Evolutionary conservation across 2,113 vertebrate genomes (phyloP).

Genomic region (Struthidea cinerea): DNA sequence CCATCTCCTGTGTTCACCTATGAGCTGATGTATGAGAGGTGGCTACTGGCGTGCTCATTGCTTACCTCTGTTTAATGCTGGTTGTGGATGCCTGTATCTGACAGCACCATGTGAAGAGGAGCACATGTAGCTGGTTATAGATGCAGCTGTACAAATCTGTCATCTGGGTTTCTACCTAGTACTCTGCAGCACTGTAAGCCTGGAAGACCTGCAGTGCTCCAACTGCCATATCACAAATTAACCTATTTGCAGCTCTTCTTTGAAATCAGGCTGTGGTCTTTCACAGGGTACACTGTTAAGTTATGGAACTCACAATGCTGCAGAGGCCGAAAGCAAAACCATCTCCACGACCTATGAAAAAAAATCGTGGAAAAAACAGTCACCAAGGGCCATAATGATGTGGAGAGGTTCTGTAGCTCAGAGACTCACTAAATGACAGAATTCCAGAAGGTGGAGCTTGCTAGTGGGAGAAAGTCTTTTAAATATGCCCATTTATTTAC

Average conservation of each 20-base stretch:
- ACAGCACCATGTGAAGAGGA: background rate
- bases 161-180: background rate
- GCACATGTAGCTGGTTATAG: no score
- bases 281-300: background rate
- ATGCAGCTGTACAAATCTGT: background rate
- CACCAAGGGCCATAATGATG: background rate
- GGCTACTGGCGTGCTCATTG: background rate
- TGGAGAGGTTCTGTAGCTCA: background rate
- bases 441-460: background rate
- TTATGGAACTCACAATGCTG: background rate
- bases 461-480: background rate
- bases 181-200: background rate
- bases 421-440: background rate
- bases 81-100: background rate
- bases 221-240: background rate
- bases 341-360: background rate
- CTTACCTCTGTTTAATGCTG: background rate
- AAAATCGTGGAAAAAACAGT: background rate
- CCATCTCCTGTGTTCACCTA: background rate
- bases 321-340: background rate
- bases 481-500: background rate
- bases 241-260: background rate
- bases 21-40: background rate
- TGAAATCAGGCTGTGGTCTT: background rate
- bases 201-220: background rate